Conservation (phyloP, 2,888 invertebrate genomes). For the Cataglyphis altisquamis region DNA sequence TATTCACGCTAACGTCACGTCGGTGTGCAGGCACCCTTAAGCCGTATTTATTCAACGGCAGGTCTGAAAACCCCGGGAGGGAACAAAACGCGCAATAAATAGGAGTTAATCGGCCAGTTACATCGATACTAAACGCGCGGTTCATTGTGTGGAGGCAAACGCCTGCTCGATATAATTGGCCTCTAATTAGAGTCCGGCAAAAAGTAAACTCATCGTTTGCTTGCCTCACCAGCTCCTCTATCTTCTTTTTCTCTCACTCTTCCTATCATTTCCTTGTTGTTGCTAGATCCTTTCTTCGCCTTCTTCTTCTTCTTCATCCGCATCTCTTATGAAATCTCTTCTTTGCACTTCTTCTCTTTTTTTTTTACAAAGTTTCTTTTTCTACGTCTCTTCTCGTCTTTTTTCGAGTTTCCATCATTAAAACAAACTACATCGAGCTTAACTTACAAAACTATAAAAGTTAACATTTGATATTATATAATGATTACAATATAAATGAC, state of each 20-base stretch:
- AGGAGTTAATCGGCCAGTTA: conserved; percentile 81
- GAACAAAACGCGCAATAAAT: conserved; percentile 81
- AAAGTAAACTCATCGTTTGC: conserved; percentile 73
- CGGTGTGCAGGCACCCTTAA: conserved; percentile 73
- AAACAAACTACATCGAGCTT: background rate
- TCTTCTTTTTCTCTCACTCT: background rate
- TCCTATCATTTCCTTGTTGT: conserved; percentile 24
- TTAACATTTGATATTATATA: conserved; percentile 1
- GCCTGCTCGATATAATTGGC: conserved; percentile 83
- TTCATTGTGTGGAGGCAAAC: conserved; percentile 82
- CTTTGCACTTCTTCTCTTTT: conserved; percentile 56
- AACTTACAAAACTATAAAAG: conserved; percentile 14
- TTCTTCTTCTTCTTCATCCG: conserved; percentile 42
- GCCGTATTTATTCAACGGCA: conserved; percentile 78
- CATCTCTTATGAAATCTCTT: conserved; percentile 44
- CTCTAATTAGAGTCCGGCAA: conserved; percentile 80
- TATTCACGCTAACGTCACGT: conserved; percentile 6
- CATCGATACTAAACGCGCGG: conserved; percentile 81
- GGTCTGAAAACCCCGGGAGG: conserved; percentile 72
- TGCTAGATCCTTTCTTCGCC: background rate
- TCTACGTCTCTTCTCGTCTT: conserved; percentile 19
- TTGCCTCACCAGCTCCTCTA: conserved; percentile 28
- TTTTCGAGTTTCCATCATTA: background rate
- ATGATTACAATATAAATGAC: background rate
- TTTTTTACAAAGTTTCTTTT: conserved; percentile 24